Conservation (phyloP, 2,797 vertebrate genomes). For the Gymnoscopelus microlampas region DNA sequence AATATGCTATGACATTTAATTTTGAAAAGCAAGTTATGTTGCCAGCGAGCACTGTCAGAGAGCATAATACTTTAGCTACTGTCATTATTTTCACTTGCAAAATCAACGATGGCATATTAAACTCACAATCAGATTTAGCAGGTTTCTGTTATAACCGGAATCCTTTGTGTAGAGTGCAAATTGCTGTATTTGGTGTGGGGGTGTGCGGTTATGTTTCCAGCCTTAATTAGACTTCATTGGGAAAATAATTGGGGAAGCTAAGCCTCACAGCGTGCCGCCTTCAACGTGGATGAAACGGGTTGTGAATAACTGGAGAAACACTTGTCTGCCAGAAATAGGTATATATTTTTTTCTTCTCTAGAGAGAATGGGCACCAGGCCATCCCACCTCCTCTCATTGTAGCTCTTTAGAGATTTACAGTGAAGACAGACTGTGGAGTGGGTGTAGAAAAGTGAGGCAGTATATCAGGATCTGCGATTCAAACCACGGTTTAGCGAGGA, state of each 20-base stretch:
- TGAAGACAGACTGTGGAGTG: slow-evolving; percentile 37
- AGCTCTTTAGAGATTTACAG: slow-evolving; percentile 32
- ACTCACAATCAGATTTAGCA: slow-evolving; percentile 54
- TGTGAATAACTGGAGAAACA: slow-evolving; percentile 51
- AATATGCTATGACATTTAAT: neutral
- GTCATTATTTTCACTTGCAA: slow-evolving; percentile 41
- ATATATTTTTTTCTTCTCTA: slow-evolving; percentile 31
- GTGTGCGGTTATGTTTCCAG: slow-evolving; percentile 36
- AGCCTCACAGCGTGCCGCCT: slow-evolving; percentile 40
- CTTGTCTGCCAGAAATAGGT: slow-evolving; percentile 26
- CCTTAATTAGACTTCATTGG: slow-evolving; percentile 54
- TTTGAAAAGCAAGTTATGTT: neutral
- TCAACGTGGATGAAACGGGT: slow-evolving; percentile 43
- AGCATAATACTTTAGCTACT: slow-evolving; percentile 15
- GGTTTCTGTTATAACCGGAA: slow-evolving; percentile 52
- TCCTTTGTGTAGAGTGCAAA: slow-evolving; percentile 42
- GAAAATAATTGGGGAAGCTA: slow-evolving; percentile 37
- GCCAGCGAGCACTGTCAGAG: slow-evolving; percentile 11
- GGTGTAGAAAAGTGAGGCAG: slow-evolving; percentile 26
- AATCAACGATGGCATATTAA: slow-evolving; percentile 45
- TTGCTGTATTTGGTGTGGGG: slow-evolving; percentile 50
- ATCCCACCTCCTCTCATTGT: slow-evolving; percentile 26
- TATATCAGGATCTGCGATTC: slow-evolving; percentile 49
- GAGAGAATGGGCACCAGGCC: slow-evolving; percentile 22
- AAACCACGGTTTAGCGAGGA: slow-evolving; percentile 28